Evolutionary conservation across 1,140 invertebrate species (phyloP).

Genomic region (Conopomorpha cramerella): DNA sequence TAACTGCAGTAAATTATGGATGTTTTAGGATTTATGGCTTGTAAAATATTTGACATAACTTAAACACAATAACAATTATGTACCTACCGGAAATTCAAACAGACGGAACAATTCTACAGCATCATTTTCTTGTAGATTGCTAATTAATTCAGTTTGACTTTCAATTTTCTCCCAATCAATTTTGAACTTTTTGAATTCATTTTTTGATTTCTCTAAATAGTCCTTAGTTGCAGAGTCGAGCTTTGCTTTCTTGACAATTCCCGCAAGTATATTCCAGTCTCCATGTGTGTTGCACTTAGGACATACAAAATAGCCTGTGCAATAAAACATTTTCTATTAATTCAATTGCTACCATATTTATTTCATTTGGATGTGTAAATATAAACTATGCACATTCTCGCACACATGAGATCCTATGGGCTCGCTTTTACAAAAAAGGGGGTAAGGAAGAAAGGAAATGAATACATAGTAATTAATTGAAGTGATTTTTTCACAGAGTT

Average conservation of each 20-base stretch:
- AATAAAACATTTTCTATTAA: too few relatives aligned
- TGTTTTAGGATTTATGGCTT: too few relatives aligned
- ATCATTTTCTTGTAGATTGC: constrained; percentile 38
- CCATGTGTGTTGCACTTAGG: constrained; percentile 64
- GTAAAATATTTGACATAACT: too few relatives aligned
- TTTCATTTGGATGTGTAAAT: too few relatives aligned
- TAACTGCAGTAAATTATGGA: too few relatives aligned
- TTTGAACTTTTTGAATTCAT: constrained; percentile 27
- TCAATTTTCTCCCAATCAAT: constrained; percentile 45
- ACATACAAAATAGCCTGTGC: constrained; percentile 71
- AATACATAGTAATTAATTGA: too few relatives aligned
- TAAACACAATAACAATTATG: constrained; percentile 9
- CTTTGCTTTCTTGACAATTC: constrained; percentile 50
- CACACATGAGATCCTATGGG: too few relatives aligned
- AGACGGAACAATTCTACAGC: constrained; percentile 49
- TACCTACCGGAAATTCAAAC: constrained; percentile 64
- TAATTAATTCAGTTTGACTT: constrained; percentile 29
- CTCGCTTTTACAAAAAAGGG: too few relatives aligned
- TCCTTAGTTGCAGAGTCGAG: constrained; percentile 35
- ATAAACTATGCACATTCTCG: too few relatives aligned
- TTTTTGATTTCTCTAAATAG: constrained; percentile 32
- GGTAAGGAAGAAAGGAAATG: too few relatives aligned
- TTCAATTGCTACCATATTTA: too few relatives aligned
- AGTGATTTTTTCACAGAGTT: too few relatives aligned
- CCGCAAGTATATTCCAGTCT: constrained; percentile 62